These are phyloP conservation scores for Agrotis puta DNA, from an alignment of 2,888 invertebrate species.

Conservation along the genomic window DNA sequence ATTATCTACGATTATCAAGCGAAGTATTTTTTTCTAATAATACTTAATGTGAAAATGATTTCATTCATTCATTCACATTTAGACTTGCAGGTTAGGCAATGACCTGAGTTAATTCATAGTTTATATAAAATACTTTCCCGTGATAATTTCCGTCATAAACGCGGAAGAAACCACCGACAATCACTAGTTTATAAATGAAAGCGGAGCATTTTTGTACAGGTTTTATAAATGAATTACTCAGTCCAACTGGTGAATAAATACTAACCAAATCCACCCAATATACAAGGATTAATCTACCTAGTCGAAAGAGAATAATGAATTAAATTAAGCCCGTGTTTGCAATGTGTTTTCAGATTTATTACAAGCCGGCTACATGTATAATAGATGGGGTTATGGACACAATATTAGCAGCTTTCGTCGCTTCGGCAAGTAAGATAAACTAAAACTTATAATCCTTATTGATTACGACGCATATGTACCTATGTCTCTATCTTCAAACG, in stretches of 20 bases:
- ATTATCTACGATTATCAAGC: too few relatives aligned
- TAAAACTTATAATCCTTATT: slow-evolving; percentile 8
- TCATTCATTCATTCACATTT: too few relatives aligned
- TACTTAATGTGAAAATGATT: not conserved
- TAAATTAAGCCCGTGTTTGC: slow-evolving; percentile 49
- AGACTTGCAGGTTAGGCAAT: too few relatives aligned
- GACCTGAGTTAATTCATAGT: not conserved
- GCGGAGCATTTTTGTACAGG: not conserved
- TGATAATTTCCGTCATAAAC: not conserved
- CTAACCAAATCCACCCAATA: slow-evolving; percentile 27
- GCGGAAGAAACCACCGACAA: not conserved
- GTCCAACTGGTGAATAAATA: not conserved
- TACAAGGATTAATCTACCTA: slow-evolving; percentile 43
- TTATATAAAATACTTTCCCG: too few relatives aligned
- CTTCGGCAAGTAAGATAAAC: slow-evolving; percentile 84
- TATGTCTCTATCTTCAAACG: not conserved
- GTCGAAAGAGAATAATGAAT: slow-evolving; percentile 64
- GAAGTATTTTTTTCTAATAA: too few relatives aligned
- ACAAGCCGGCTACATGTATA: slow-evolving; percentile 89
- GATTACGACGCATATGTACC: not conserved
- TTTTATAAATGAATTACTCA: slow-evolving; percentile 9
- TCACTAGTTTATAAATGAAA: not conserved
- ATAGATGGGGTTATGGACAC: slow-evolving; percentile 89
- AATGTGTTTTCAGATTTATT: slow-evolving; percentile 81
- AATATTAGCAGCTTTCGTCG: slow-evolving; percentile 86